Conservation (phyloP, 2,797 vertebrate genomes). For the Mormyrus proboscirostris region DNA sequence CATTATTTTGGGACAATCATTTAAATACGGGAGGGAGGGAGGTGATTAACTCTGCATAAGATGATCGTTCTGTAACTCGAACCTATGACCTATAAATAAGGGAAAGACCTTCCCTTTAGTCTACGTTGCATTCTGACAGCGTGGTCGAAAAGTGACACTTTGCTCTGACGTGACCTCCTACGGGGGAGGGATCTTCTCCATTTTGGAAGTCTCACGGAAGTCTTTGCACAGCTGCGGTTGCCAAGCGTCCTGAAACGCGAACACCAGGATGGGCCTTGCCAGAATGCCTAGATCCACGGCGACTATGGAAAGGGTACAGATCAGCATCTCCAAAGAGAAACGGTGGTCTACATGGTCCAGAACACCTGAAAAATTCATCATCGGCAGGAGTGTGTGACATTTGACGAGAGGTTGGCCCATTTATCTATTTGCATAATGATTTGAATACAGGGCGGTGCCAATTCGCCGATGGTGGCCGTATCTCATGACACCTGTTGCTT, state of each 20-base stretch:
- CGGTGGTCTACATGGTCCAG: not conserved
- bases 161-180: not conserved
- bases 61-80: not conserved
- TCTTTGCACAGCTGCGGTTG: not conserved
- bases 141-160: not conserved
- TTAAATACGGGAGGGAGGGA: not conserved
- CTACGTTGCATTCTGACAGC: not conserved
- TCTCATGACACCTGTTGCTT: not conserved
- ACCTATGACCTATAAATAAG: not conserved
- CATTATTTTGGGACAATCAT: not conserved
- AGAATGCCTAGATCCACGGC: not conserved
- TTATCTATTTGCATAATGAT: not conserved
- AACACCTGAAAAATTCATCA: conserved; percentile 1
- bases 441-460: not conserved
- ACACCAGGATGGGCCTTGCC: not conserved
- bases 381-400: not conserved
- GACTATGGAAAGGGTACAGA: not conserved
- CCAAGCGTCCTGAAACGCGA: not conserved
- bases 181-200: not conserved
- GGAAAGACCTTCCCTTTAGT: not conserved
- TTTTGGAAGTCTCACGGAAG: not conserved
- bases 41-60: not conserved
- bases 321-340: not conserved
- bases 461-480: not conserved
- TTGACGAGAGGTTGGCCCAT: not conserved